Conservation (phyloP, 2,888 invertebrate species). For the Theretra japonica region DNA sequence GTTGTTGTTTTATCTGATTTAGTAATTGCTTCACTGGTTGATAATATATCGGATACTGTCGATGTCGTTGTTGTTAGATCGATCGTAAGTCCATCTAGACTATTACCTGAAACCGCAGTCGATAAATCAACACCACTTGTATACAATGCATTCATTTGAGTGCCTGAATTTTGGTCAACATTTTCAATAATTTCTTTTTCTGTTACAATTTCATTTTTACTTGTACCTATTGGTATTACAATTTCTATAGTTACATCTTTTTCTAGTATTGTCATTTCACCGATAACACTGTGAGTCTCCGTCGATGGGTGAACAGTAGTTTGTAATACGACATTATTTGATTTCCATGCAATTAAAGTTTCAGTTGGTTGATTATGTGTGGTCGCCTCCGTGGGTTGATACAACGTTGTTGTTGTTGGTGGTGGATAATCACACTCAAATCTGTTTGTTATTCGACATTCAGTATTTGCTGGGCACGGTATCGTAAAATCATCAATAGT, state of each 20-base stretch:
- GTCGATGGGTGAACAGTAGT: not conserved
- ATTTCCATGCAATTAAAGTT: conserved; percentile 25
- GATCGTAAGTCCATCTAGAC: not conserved
- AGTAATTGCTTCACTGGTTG: not conserved
- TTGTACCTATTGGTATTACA: not conserved
- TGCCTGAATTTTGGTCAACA: not conserved
- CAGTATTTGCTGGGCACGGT: conserved; percentile 68
- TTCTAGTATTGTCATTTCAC: not conserved
- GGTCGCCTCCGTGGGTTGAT: conserved; percentile 31
- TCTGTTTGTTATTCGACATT: conserved; percentile 61
- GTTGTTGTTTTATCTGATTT: conserved; percentile 4
- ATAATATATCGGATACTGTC: not conserved
- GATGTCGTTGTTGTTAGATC: not conserved
- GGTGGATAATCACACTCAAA: conserved; percentile 72
- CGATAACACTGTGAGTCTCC: not conserved
- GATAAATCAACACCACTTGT: not conserved
- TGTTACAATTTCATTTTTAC: not conserved
- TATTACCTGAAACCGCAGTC: not conserved
- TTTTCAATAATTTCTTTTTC: not conserved
- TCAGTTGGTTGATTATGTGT: conserved; percentile 34
- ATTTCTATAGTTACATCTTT: not conserved
- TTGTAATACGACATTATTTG: not conserved
- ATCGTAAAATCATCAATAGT: conserved; percentile 72
- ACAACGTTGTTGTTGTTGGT: conserved; percentile 40
- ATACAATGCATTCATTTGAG: not conserved